Evolutionary conservation across 2,113 vertebrate species (phyloP), one percentile per base, ranked within the genome.

Genomic region (Vombatus ursinus): DNA sequence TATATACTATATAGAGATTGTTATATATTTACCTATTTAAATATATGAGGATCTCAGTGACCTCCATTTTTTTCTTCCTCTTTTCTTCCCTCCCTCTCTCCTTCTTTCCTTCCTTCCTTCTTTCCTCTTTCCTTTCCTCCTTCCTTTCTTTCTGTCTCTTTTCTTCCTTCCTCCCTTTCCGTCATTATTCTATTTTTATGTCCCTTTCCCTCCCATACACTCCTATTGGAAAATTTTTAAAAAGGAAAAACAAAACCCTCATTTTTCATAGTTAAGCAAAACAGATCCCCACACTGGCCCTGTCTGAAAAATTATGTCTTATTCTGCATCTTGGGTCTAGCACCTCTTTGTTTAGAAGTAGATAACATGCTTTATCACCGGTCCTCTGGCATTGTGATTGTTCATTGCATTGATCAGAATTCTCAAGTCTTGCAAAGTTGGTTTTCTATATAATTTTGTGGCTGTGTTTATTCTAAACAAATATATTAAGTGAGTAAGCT

Each of bases 31-130:
- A 19, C 37, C 3, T 77, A 16, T 77, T n/a, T n/a, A 77, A 77
- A 77, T n/a, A 84, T 44, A 8, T 84, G 19, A 84, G n/a, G 19
- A 19, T 6, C 68, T 84, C 68, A 44, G 8, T 22, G n/a, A 84
- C 14, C n/a, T 84, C 16, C n/a, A n/a, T 84, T 84, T 44, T 16
- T 84, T 84, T 44, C n/a, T 7, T 57, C 26, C 26, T 1, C 26
- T 8, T 8, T 7, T 57, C 8, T 8, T 11, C 37, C 3, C 26
- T 28, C 6, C 14, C 4, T 2, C 10, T 14, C 9, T 11, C 10
- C 9, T 11, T 11, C 7, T 8, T 3, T 3, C 28, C 25, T 5
- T 26, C 23, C 19, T 54, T 54, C 53, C 23, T 53, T 24, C 23
- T 22, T 53, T 7, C 23, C 7, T 53, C 23, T 24, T 25, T 24